Conservation (phyloP, 2,113 vertebrate species). For the Pangasianodon hypophthalmus region DNA sequence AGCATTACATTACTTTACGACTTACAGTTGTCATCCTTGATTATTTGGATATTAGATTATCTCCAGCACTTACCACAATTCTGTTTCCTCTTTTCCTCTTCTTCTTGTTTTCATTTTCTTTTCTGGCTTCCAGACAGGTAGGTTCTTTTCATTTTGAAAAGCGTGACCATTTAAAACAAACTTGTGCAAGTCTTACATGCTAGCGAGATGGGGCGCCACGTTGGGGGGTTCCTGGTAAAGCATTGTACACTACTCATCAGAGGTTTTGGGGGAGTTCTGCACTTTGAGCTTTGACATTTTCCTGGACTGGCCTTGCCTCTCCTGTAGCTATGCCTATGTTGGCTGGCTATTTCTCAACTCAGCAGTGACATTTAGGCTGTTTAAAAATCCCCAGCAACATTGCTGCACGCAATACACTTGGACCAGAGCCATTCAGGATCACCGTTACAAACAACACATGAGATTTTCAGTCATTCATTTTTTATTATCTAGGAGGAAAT, state of each 20-base stretch:
- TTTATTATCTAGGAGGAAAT: constrained; percentile 88
- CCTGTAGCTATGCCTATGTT: neutral
- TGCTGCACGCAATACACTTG: neutral
- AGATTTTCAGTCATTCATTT: constrained; percentile 82
- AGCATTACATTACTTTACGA: neutral
- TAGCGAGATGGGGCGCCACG: neutral
- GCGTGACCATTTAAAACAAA: neutral
- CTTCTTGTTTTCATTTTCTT: neutral
- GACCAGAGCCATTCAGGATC: too few species aligned
- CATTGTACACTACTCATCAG: neutral
- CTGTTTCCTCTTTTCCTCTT: neutral
- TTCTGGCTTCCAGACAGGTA: neutral
- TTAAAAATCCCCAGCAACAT: neutral
- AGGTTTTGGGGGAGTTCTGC: too few species aligned
- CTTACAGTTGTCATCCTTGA: neutral
- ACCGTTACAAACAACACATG: constrained; percentile 65
- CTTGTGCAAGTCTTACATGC: neutral
- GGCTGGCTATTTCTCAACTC: neutral
- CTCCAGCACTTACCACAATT: neutral
- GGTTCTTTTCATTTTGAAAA: neutral
- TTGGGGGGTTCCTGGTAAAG: neutral
- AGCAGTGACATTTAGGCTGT: neutral
- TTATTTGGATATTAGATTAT: neutral
- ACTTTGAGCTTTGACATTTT: too few species aligned
- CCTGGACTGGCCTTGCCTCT: neutral